A percentile compares a stretch with the other conserved stretches of the same genome.
Conservation (phyloP, 2,113 vertebrate genomes). For the Sarotherodon lohbergeri region DNA sequence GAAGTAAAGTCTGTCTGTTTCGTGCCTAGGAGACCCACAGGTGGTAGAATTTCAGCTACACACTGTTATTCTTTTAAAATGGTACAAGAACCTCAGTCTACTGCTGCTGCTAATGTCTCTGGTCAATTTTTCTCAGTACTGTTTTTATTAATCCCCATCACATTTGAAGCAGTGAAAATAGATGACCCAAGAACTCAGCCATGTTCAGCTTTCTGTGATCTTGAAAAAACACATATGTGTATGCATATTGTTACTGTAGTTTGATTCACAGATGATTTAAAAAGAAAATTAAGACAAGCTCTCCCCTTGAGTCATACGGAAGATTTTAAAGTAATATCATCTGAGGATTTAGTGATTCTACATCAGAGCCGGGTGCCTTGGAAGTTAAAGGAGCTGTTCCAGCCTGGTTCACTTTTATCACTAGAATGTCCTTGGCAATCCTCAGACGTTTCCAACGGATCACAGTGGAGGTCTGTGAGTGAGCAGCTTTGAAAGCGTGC, state of each 20-base stretch:
- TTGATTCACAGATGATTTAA: neutral
- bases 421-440: conserved; percentile 43
- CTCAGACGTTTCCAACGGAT: conserved; percentile 36
- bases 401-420: conserved; percentile 30
- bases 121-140: neutral
- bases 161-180: neutral
- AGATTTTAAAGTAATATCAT: neutral
- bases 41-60: neutral
- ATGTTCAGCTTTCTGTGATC: neutral
- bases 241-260: neutral
- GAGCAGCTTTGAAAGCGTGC: conserved; percentile 9
- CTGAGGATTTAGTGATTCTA: neutral
- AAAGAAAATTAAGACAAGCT: neutral
- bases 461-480: neutral
- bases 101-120: neutral
- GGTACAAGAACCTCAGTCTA: neutral
- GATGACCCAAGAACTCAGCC: neutral
- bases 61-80: neutral
- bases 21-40: neutral
- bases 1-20: neutral
- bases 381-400: conserved; percentile 9
- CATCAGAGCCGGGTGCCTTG: neutral
- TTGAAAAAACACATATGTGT: neutral
- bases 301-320: neutral
- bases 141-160: neutral